Conservation (phyloP, 2,888 invertebrate genomes). For the Diarsia brunnea region DNA sequence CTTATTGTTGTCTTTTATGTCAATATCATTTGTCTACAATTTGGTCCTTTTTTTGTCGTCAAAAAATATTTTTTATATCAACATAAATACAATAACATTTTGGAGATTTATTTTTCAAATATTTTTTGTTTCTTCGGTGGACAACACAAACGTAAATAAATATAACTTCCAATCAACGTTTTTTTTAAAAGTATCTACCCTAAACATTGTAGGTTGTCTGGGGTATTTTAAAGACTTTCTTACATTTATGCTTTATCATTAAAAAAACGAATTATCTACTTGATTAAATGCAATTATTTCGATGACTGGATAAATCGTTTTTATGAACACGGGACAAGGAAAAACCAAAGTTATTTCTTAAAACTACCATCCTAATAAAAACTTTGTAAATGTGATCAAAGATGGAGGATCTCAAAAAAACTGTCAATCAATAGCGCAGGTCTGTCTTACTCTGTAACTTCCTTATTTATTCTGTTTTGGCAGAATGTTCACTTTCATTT, state of each 20-base stretch:
- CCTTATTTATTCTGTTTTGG: not conserved
- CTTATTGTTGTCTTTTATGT: slow-evolving; percentile 69
- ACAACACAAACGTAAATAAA: not conserved
- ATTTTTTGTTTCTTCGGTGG: not conserved
- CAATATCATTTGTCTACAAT: slow-evolving; percentile 50
- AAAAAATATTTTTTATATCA: not conserved
- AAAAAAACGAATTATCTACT: not conserved
- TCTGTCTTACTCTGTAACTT: not conserved
- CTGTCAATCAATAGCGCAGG: not conserved
- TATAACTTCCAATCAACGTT: not conserved
- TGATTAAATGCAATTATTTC: not conserved
- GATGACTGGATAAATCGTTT: not conserved
- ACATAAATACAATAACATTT: slow-evolving; percentile 11
- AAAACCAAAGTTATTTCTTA: not conserved
- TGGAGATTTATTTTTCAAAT: slow-evolving; percentile 11
- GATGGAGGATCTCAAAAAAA: not conserved
- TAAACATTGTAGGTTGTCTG: too few relatives aligned
- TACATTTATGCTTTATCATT: too few relatives aligned
- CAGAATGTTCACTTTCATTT: slow-evolving; percentile 14
- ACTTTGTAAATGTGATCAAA: not conserved
- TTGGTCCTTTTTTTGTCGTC: slow-evolving; percentile 1
- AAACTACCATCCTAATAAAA: not conserved
- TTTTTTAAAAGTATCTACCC: too few relatives aligned
- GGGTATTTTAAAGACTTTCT: too few relatives aligned
- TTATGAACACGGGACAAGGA: not conserved